Conservation (phyloP, 1,140 invertebrate genomes). For the Camponotus pennsylvanicus region DNA sequence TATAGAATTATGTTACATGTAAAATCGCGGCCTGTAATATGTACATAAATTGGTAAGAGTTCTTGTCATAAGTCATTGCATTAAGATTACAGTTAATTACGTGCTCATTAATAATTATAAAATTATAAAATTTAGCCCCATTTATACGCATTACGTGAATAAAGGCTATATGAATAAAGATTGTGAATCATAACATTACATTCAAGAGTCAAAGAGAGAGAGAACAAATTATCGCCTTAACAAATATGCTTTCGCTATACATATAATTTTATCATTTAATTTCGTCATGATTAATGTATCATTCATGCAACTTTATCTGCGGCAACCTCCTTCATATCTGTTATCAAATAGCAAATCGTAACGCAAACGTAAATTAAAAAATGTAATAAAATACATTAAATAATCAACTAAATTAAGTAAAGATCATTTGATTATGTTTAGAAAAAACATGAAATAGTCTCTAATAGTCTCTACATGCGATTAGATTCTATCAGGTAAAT, state of each 20-base stretch:
- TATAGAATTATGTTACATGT: constrained; percentile 51
- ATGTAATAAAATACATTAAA: constrained; percentile 65
- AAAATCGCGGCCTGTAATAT: constrained; percentile 47
- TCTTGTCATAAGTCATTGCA: constrained; percentile 61
- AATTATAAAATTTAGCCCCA: no score
- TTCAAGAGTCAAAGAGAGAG: neutral
- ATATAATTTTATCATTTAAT: constrained; percentile 11
- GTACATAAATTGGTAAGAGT: constrained; percentile 61
- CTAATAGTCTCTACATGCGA: constrained; percentile 19
- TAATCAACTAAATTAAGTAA: constrained; percentile 80
- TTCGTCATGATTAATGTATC: constrained; percentile 64
- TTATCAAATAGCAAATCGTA: no score
- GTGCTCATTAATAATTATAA: no score
- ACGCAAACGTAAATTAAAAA: no score
- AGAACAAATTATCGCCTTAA: constrained; percentile 13
- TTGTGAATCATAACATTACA: no score
- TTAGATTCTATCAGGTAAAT: constrained; percentile 50
- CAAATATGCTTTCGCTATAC: neutral
- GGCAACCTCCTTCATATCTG: no score
- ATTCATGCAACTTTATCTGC: constrained; percentile 54
- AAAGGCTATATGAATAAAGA: no score
- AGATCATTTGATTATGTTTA: constrained; percentile 77
- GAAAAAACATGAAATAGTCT: constrained; percentile 62
- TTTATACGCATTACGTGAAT: no score
- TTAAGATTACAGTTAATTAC: neutral